Conservation (phyloP, 1,140 invertebrate species). For the Drosophila paulistorum region DNA sequence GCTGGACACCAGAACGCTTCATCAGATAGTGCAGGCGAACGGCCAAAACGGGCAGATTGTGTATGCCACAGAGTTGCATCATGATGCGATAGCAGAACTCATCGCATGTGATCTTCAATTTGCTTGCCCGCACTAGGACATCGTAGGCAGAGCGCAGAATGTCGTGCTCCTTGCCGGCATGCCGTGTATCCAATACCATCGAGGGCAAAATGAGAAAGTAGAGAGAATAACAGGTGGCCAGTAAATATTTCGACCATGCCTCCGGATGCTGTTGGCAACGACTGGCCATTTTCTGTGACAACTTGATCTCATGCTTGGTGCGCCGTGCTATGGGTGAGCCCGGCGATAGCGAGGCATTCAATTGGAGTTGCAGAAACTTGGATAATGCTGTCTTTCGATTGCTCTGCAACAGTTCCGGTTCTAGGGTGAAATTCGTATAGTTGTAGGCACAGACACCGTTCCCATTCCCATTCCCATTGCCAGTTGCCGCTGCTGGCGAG, state of each 20-base stretch:
- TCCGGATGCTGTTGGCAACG: slow-evolving; percentile 90
- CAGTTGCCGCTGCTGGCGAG: slow-evolving; percentile 28
- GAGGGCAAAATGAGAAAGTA: slow-evolving; percentile 98
- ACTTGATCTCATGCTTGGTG: slow-evolving; percentile 97
- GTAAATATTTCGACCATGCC: slow-evolving; percentile 95
- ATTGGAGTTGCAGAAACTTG: slow-evolving; percentile 77
- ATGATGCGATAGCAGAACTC: slow-evolving; percentile 99
- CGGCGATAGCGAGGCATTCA: slow-evolving; percentile 85
- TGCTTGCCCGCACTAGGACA: slow-evolving; percentile 92
- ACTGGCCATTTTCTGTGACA: slow-evolving; percentile 93
- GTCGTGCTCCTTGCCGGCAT: slow-evolving; percentile 88
- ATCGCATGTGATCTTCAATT: slow-evolving; percentile 92
- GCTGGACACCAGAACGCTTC: slow-evolving; percentile 96
- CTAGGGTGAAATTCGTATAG: slow-evolving; percentile 85
- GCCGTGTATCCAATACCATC: slow-evolving; percentile 85
- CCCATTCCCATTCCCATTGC: neutral
- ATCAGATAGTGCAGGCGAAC: slow-evolving; percentile 97
- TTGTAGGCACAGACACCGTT: slow-evolving; percentile 73
- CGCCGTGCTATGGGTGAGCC: slow-evolving; percentile 95
- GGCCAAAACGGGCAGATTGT: slow-evolving; percentile 96
- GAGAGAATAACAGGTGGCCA: slow-evolving; percentile 95
- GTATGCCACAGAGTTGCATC: slow-evolving; percentile 98
- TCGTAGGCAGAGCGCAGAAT: slow-evolving; percentile 94
- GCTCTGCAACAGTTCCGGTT: slow-evolving; percentile 83
- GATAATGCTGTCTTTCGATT: slow-evolving; percentile 81